Conservation (phyloP, 1,140 invertebrate genomes). For the Ips typographus region DNA sequence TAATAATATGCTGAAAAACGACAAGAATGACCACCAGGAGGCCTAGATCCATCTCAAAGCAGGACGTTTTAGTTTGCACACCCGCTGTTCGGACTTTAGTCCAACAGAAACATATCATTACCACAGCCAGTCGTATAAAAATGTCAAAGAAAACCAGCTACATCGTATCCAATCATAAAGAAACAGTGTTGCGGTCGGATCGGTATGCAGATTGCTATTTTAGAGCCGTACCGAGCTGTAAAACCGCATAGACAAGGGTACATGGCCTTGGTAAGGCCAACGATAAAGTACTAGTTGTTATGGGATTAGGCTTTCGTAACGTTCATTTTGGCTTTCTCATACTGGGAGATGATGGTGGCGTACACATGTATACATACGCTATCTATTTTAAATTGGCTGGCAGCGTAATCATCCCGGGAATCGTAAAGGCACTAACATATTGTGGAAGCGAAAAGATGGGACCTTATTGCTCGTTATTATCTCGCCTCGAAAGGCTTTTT, state of each 20-base stretch:
- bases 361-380: not conserved
- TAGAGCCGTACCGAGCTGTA: not conserved
- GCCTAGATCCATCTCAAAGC: too few relatives aligned
- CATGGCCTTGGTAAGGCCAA: slow-evolving; percentile 12
- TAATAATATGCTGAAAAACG: too few relatives aligned
- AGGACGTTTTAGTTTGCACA: too few relatives aligned
- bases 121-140: too few relatives aligned
- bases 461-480: not conserved
- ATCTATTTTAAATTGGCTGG: not conserved
- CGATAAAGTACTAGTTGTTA: slow-evolving; percentile 5
- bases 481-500: not conserved
- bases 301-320: slow-evolving; percentile 2
- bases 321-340: not conserved
- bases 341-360: not conserved
- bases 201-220: slow-evolving; percentile 7
- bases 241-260: slow-evolving; percentile 5
- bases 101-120: too few relatives aligned
- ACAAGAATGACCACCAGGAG: too few relatives aligned
- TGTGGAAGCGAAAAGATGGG: too few relatives aligned
- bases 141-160: not conserved
- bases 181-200: slow-evolving; percentile 7
- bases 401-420: too few relatives aligned
- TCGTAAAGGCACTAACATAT: too few relatives aligned
- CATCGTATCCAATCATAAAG: slow-evolving; percentile 7
- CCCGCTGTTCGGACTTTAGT: too few relatives aligned